phyloP scores from a whole-genome alignment of 2,888 invertebrate genomes.

The Eledone cirrhosa region DNA sequence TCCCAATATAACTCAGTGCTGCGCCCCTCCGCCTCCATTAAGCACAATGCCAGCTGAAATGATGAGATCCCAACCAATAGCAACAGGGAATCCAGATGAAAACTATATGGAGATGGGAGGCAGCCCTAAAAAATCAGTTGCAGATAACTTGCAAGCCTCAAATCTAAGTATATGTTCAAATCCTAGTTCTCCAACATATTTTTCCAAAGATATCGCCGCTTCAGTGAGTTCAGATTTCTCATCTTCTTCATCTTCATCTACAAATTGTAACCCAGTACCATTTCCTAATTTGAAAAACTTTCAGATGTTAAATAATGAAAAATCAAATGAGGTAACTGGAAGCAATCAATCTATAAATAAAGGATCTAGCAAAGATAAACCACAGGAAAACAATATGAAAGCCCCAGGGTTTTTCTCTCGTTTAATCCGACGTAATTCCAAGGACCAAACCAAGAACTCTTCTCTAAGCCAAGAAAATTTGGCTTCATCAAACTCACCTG shows the following conservation, averaged over 20 bases:
- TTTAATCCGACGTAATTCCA: conserved; percentile 55
- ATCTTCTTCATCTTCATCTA: background rate
- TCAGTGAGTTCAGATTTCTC: conserved; percentile 31
- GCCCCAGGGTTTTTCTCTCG: conserved; percentile 53
- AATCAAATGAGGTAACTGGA: conserved; percentile 24
- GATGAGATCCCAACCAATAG: conserved; percentile 28
- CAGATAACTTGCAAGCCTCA: conserved; percentile 43
- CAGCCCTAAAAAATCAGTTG: conserved; percentile 41
- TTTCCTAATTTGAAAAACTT: conserved; percentile 43
- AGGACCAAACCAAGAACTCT: conserved; percentile 50
- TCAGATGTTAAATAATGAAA: conserved; percentile 39
- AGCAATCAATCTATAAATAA: conserved; percentile 4
- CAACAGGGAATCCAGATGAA: conserved; percentile 40
- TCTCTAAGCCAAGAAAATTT: conserved; percentile 56
- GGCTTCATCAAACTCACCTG: background rate
- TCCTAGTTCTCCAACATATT: background rate
- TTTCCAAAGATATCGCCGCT: background rate
- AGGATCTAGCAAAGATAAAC: conserved; percentile 14
- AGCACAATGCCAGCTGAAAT: conserved; percentile 39
- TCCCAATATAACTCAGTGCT: conserved; percentile 31
- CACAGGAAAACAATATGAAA: conserved; percentile 36
- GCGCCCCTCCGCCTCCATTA: conserved; percentile 37
- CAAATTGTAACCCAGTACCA: conserved; percentile 35
- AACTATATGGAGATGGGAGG: conserved; percentile 58
- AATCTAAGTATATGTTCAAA: conserved; percentile 41